Conservation (phyloP, 1,140 invertebrate species). For the Drosophila navojoa region DNA sequence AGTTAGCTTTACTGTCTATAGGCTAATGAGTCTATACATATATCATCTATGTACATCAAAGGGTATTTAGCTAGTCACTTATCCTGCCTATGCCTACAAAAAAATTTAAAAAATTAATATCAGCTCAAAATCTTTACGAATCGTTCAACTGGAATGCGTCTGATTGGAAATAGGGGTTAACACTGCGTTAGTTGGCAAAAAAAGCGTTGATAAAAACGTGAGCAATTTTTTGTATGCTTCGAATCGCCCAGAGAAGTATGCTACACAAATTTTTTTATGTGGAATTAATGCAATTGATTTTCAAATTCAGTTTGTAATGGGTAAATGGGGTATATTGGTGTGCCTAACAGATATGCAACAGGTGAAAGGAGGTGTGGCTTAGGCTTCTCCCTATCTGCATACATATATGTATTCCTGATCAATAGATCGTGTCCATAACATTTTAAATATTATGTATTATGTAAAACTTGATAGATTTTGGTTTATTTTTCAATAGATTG, state of each 20-base stretch:
- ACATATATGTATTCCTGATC: too few relatives aligned
- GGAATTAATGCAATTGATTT: constrained; percentile 8
- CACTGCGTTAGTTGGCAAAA: not conserved
- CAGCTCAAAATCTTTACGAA: not conserved
- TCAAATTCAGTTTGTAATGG: not conserved
- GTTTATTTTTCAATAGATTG: too few relatives aligned
- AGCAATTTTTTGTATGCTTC: not conserved
- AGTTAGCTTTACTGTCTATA: not conserved
- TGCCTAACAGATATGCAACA: too few relatives aligned
- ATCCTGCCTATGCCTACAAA: too few relatives aligned
- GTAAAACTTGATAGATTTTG: too few relatives aligned
- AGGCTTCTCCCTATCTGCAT: too few relatives aligned
- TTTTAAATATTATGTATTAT: too few relatives aligned
- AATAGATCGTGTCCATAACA: too few relatives aligned
- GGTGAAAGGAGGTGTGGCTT: too few relatives aligned
- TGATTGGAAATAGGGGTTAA: not conserved
- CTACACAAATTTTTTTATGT: not conserved
- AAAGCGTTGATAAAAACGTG: not conserved
- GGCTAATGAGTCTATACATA: too few relatives aligned
- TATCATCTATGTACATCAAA: too few relatives aligned
- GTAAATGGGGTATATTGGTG: too few relatives aligned
- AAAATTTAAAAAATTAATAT: not conserved
- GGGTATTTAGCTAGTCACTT: not conserved
- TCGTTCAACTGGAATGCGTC: constrained; percentile 6
- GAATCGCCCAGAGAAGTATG: constrained; percentile 1